Evolutionary conservation across 2,888 invertebrate species (phyloP), one percentile per base, ranked within the genome.

Genomic region (Ischnus inquisitorius): DNA sequence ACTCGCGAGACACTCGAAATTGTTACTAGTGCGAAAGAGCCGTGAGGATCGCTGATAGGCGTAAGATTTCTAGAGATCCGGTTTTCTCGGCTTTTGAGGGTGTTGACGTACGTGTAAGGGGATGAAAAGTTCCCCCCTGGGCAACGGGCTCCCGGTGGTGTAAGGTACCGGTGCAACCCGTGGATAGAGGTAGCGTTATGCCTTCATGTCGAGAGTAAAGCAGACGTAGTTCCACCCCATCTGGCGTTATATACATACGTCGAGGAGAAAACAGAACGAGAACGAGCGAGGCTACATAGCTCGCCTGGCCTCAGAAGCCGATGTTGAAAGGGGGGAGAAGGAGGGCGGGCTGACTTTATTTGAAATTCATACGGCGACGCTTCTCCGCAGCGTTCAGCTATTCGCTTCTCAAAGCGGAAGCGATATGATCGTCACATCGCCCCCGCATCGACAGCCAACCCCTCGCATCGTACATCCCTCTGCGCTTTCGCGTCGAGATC

Each of bases 321-420:
- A 41, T 6, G 51, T 22, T 19, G 54, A 54, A 54, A 34, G 34
- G 34, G 34, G 12, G 65, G 57, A 68, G 64, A 28, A 65, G 65
- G 78, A 68, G 80, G 82, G 79, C 82, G 79, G 85, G 83, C 79
- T 87, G 86, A 87, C 82, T 88, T 89, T 88, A 89, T 87, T 90
- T 90, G 88, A 88, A 88, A 90, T 90, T 90, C 90, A 90, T 88
- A 84, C 86, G 80, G 71, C 85, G 89, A 74, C 57, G 79, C 79
- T 67, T 79, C 75, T 74, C 69, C 75, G 46, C 54, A 34, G 41
- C 46, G 64, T 28, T 43, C 39, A 81, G 82, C 86, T 83, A 79
- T 75, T 46, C 83, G 77, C 82, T 78, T 87, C 85, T 89, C 89
- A 89, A 88, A 90, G 89, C 88, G 87, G 74, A 86, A 68, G 71